A percentile compares a stretch with the other conserved stretches of the same genome.
Conservation (phyloP, 92 coral and sea anemone genomes). For the Scolanthus callimorphus region DNA sequence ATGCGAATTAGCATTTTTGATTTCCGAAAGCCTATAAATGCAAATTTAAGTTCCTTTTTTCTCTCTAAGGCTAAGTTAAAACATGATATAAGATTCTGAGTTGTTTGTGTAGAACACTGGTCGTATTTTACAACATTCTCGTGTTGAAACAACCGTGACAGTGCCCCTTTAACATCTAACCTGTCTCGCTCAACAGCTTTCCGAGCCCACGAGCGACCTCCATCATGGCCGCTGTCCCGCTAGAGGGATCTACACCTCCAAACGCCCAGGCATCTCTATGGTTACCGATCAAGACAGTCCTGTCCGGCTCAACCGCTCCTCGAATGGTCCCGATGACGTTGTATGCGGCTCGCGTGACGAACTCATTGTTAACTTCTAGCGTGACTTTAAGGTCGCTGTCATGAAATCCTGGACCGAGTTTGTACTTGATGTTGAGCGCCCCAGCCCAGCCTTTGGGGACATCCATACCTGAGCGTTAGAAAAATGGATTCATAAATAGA, state of each 20-base stretch:
- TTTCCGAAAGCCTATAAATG: too few species aligned
- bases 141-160: too few species aligned
- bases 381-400: slow-evolving; percentile 41
- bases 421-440: slow-evolving; percentile 58
- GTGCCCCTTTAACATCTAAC: not conserved
- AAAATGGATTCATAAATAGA: not conserved
- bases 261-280: slow-evolving; percentile 94
- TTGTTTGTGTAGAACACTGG: too few species aligned
- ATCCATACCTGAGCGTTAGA: slow-evolving; percentile 27
- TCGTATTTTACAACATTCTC: too few species aligned
- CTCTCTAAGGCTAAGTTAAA: too few species aligned
- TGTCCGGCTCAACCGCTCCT: slow-evolving; percentile 85
- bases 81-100: too few species aligned
- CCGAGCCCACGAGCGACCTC: slow-evolving; percentile 49
- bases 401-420: slow-evolving; percentile 61
- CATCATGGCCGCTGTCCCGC: slow-evolving; percentile 83
- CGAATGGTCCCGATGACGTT: slow-evolving; percentile 78
- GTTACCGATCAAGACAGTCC: slow-evolving; percentile 82
- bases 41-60: too few species aligned
- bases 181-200: slow-evolving; percentile 38
- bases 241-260: slow-evolving; percentile 84
- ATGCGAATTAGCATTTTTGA: too few species aligned
- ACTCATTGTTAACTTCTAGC: slow-evolving; percentile 70
- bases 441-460: slow-evolving; percentile 80
- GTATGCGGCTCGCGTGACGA: slow-evolving; percentile 42